These are phyloP conservation scores for Andrena marginata DNA, from an alignment of 2,888 invertebrate species.

Conservation along the genomic window DNA sequence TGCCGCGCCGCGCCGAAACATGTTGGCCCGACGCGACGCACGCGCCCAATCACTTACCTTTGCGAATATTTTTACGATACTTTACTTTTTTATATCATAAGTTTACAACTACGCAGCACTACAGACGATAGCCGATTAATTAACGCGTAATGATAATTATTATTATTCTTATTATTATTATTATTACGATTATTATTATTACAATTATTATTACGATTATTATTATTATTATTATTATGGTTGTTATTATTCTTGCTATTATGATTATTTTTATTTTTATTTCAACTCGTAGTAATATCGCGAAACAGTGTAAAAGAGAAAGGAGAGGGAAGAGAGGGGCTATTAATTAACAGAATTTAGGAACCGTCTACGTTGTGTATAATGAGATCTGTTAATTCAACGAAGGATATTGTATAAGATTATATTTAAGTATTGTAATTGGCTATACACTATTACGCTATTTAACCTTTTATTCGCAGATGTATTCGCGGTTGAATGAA, in stretches of 20 bases:
- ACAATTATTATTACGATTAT: conserved; percentile 9
- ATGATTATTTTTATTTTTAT: conserved; percentile 71
- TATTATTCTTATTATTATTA: conserved; percentile 72
- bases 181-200: conserved; percentile 30
- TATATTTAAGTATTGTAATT: conserved; percentile 78
- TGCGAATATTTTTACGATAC: conserved; percentile 76
- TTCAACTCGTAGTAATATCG: conserved; percentile 72
- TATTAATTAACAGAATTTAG: conserved; percentile 68
- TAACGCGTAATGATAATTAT: conserved; percentile 72
- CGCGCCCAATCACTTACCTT: conserved; percentile 61
- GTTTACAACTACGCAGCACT: conserved; percentile 74
- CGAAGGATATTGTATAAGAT: conserved; percentile 69
- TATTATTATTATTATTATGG: conserved; percentile 20
- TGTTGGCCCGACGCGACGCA: conserved; percentile 6
- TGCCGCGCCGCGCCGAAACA: neutral
- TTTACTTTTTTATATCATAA: conserved; percentile 78
- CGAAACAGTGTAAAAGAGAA: conserved; percentile 44
- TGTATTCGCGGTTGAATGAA: conserved; percentile 71
- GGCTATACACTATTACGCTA: conserved; percentile 73
- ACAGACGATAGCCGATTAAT: conserved; percentile 76
- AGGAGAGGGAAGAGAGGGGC: conserved; percentile 58
- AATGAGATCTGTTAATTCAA: conserved; percentile 82
- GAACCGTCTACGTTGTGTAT: conserved; percentile 59
- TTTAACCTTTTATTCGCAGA: conserved; percentile 73
- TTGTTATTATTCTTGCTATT: neutral